A percentile compares a stretch with the other conserved stretches of the same genome.
phyloP scores from a whole-genome alignment of 2,888 invertebrate species.

The Hermodice carunculata region DNA sequence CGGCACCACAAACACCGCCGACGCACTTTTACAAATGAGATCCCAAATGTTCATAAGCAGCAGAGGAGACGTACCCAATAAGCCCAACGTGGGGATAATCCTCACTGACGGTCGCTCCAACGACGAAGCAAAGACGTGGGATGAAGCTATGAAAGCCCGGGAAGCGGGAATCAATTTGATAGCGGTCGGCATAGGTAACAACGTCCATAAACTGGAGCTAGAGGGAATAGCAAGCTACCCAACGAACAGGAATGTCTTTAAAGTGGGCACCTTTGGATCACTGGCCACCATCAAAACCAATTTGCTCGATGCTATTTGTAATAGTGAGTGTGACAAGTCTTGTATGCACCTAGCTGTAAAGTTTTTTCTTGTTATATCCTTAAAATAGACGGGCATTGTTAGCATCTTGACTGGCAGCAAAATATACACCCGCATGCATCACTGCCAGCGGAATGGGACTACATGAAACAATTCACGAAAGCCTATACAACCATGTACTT shows the following conservation, averaged over 20 bases:
- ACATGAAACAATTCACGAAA: no score
- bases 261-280: constrained; percentile 9
- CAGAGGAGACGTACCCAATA: constrained; percentile 1
- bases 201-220: constrained; percentile 26
- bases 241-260: constrained; percentile 10
- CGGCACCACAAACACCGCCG: constrained; percentile 34
- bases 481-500: no score
- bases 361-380: no score
- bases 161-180: constrained; percentile 23
- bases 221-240: constrained; percentile 30
- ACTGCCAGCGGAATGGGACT: no score
- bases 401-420: no score
- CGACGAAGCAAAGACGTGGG: constrained; percentile 6
- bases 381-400: no score
- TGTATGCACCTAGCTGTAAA: no score
- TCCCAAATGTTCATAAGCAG: constrained; percentile 5
- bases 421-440: no score
- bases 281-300: constrained; percentile 40
- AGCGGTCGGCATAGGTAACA: constrained; percentile 21
- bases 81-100: constrained; percentile 5
- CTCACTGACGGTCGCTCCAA: constrained; percentile 20
- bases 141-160: constrained; percentile 18
- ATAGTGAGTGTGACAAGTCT: constrained; percentile 57
- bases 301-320: constrained; percentile 55
- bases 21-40: constrained; percentile 6